These are phyloP conservation scores for Argyrosomus regius DNA, from an alignment of 2,797 vertebrate genomes.

Conservation along the genomic window DNA sequence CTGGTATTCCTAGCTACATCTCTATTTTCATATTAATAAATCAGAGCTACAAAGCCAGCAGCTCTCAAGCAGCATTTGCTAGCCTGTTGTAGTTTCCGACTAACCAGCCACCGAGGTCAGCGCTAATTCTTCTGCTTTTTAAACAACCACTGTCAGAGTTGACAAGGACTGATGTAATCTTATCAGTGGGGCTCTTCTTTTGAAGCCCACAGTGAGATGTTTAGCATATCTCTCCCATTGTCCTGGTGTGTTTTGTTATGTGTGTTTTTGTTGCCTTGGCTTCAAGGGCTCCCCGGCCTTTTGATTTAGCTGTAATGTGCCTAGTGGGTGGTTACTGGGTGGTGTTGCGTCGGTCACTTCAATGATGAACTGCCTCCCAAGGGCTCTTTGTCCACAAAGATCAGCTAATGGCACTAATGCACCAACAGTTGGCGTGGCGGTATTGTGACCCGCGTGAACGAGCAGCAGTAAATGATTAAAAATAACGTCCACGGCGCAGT, in stretches of 20 bases:
- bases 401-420: conserved; percentile 64
- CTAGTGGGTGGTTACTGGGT: conserved; percentile 82
- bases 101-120: conserved; percentile 24
- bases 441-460: conserved; percentile 21
- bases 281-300: conserved; percentile 68
- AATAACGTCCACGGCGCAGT: not conserved
- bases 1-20: conserved; percentile 47
- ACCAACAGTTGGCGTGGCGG: conserved; percentile 28
- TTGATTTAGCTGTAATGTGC: conserved; percentile 76
- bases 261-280: conserved; percentile 72
- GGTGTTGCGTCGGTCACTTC: conserved; percentile 88
- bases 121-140: conserved; percentile 34
- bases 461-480: not conserved
- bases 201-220: conserved; percentile 66
- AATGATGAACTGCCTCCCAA: conserved; percentile 84
- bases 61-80: conserved; percentile 21
- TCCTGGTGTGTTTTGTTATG: conserved; percentile 69
- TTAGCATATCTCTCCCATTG: conserved; percentile 76
- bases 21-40: conserved; percentile 55
- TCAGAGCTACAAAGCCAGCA: conserved; percentile 38
- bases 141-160: conserved; percentile 54
- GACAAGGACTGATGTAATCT: conserved; percentile 69
- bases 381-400: conserved; percentile 38
- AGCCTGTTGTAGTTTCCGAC: conserved; percentile 16
- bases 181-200: conserved; percentile 65